Base-by-base conservation (phyloP, 2,113 vertebrate genomes). In the Bufo bufo region DNA sequence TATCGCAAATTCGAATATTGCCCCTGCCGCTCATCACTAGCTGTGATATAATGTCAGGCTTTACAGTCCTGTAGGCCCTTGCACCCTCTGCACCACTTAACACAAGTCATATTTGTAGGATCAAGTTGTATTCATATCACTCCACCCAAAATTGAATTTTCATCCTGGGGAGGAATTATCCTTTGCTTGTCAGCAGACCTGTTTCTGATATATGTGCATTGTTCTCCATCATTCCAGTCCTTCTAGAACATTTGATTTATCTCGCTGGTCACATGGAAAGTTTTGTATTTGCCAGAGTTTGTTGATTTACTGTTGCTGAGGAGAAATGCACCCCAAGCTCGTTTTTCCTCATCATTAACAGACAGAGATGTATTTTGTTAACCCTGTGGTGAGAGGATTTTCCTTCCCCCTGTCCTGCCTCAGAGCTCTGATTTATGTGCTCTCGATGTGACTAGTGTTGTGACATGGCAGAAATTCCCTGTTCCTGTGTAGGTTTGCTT, bases 361-460 rank as follows among this genome's bases (percentile, higher is more conserved):
- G 82, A 84, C 82, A 84, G 63, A 71, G 59, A 69, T 84, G 14
- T 84, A 84, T 84, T 84, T 84, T 54, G 59, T 52, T 84, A 84
- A 84, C 82, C 82, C 82, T 84, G 82, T 84, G 65, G 63, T 52
- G 82, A 84, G 63, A 84, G 82, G 82, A 84, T 84, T 84, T 84
- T 84, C 82, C 65, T 69, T 33, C 45, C 63, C 56, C 47, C 82
- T 20, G n/a, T 71, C 82, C 82, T 16, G n/a, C 82, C 66, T 52
- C 12, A 17, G 47, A 84, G 12, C 50, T 14, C 82, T 84, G 65
- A 84, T 84, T 84, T 84, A 84, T 84, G 82, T 71, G 11, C 50
- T n/a, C 63, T 9, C 20, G 6, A 69, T 84, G 63, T 84, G 63
- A 84, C 82, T 66, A 17, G 63, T 84, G 82, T 69, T 71, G 82